These are phyloP conservation scores for Anorthoa munda DNA, from an alignment of 2,888 invertebrate genomes.

Conservation along the genomic window DNA sequence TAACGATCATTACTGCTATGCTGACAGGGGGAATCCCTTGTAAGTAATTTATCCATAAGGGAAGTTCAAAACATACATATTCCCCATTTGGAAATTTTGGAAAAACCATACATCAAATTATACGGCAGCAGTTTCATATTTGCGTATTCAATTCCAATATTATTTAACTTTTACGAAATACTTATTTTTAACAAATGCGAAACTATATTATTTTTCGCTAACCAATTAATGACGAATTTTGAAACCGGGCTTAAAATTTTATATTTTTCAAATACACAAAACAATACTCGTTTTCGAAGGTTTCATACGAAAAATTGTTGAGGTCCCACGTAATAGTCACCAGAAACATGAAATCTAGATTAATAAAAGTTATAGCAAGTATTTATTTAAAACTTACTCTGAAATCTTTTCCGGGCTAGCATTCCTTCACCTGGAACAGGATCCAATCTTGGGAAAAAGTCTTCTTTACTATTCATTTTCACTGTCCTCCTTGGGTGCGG, in stretches of 20 bases:
- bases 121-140: background rate
- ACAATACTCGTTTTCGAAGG: no score
- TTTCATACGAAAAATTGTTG: no score
- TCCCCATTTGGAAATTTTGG: background rate
- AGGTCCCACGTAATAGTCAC: background rate
- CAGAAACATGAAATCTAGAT: background rate
- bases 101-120: background rate
- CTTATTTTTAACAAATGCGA: background rate
- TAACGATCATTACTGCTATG: no score
- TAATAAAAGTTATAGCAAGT: background rate
- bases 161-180: background rate
- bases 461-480: conserved; percentile 16
- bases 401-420: conserved; percentile 35
- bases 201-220: background rate
- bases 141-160: rapidly evolving
- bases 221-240: no score
- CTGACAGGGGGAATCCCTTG: conserved; percentile 2
- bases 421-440: conserved; percentile 30
- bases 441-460: conserved; percentile 4
- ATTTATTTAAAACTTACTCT: conserved; percentile 35
- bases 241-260: no score
- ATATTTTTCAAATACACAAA: no score
- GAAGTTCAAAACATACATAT: background rate
- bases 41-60: background rate
- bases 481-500: background rate